Evolutionary conservation across 2,888 invertebrate genomes (phyloP).

Genomic region (Zaprionus lineosus): DNA sequence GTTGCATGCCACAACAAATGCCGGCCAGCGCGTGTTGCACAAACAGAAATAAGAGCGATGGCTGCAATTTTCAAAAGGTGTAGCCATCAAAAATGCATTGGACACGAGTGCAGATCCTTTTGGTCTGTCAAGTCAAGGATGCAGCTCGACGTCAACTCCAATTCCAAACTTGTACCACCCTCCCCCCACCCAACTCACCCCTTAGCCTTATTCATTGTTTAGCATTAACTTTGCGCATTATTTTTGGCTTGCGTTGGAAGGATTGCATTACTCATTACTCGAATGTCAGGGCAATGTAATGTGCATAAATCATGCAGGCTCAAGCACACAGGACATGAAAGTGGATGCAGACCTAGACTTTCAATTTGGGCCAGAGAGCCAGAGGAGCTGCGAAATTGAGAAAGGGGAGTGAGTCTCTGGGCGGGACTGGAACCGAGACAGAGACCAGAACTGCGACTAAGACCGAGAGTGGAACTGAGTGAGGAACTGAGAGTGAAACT

Average conservation of each 20-base stretch:
- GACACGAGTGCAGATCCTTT: too few species aligned
- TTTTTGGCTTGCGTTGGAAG: constrained; percentile 32
- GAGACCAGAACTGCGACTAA: constrained; percentile 1
- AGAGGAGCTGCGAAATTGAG: too few species aligned
- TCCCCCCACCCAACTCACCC: too few species aligned
- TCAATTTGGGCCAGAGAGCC: neutral
- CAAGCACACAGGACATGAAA: neutral
- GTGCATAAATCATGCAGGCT: constrained; percentile 55
- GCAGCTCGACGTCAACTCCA: too few species aligned
- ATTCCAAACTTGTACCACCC: too few species aligned
- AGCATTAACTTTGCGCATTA: constrained; percentile 51
- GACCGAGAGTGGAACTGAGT: neutral
- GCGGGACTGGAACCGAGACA: constrained; percentile 11
- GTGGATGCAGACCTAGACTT: neutral
- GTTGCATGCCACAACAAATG: constrained; percentile 8
- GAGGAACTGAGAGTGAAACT: neutral
- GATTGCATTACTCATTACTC: constrained; percentile 33
- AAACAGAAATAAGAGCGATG: constrained; percentile 18
- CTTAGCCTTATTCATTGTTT: constrained; percentile 36
- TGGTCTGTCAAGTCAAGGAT: too few species aligned
- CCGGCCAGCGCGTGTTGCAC: constrained; percentile 8
- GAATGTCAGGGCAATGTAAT: constrained; percentile 17
- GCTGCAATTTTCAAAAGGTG: constrained; percentile 32
- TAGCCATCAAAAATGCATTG: constrained; percentile 44
- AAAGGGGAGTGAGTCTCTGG: neutral